phyloP scores from a whole-genome alignment of 2,888 invertebrate species.

The Cataglyphis rosenhaueri region DNA sequence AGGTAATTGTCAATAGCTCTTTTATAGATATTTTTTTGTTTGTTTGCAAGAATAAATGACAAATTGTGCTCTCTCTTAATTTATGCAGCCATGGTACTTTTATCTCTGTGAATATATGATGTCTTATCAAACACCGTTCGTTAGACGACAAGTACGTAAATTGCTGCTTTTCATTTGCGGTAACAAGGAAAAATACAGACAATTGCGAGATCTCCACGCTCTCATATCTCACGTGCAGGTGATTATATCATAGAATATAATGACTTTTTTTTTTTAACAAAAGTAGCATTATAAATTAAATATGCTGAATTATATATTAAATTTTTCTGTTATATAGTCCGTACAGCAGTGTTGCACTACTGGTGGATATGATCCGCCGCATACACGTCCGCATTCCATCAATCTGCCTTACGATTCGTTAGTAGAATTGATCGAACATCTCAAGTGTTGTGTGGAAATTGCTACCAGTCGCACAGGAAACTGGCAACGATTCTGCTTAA shows the following conservation, averaged over 20 bases:
- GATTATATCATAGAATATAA: constrained; percentile 37
- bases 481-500: constrained; percentile 96
- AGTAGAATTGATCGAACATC: constrained; percentile 97
- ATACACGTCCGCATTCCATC: constrained; percentile 86
- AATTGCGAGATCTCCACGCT: constrained; percentile 96
- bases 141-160: constrained; percentile 96
- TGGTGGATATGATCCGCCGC: constrained; percentile 86
- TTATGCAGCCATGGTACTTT: constrained; percentile 89
- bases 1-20: constrained; percentile 66
- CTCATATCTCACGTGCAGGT: constrained; percentile 95
- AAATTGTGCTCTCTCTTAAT: constrained; percentile 68
- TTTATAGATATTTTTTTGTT: neutral
- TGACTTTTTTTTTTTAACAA: neutral
- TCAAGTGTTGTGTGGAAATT: constrained; percentile 97
- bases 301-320: constrained; percentile 19
- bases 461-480: constrained; percentile 96
- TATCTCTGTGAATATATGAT: constrained; percentile 97
- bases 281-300: constrained; percentile 39
- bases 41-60: neutral
- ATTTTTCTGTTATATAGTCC: constrained; percentile 81
- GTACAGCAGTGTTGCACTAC: constrained; percentile 87
- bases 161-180: constrained; percentile 96
- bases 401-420: constrained; percentile 94
- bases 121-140: constrained; percentile 95
- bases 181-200: constrained; percentile 97